Evolutionary conservation across 2,113 vertebrate genomes (phyloP), one percentile per base, ranked within the genome.

Genomic region (Galbula dea): DNA sequence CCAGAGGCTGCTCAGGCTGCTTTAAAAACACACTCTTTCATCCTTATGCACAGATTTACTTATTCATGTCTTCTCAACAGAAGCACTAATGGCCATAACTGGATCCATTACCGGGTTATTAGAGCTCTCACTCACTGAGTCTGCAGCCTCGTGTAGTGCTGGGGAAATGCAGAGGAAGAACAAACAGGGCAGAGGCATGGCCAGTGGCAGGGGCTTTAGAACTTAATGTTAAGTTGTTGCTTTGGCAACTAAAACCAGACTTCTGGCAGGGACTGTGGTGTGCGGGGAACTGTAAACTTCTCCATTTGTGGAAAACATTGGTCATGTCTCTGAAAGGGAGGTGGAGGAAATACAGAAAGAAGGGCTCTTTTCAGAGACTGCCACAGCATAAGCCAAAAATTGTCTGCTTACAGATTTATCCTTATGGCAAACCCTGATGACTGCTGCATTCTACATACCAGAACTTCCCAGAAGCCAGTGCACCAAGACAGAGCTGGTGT

Each of bases 221-320:
- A 86, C 91, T 65, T 59, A 3, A 46, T 89, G 71, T 89, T 67
- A 85, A 86, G 61, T 43, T 94, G 96, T 96, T 96, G 93, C 95
- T 96, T 79, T 79, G 43, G 93, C 87, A 95, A 95, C 93, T 75
- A 59, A 85, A 89, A 19, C 81, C 89, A 86, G 72, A 88, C 93
- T 88, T 94, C 83, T 95, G 95, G 94, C 91, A 91, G 61, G 76
- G 81, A 55, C 58, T 30, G 43, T 5, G 5, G 17, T 34, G 68
- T 89, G 85, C 72, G 85, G 90, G 93, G 80, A 94, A 82, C 80
- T 58, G 95, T 86, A 94, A 96, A 91, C 93, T 79, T 92, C 94
- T 95, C 94, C 86, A 26, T 89, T 95, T 84, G 93, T 88, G 96
- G 96, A 96, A 97, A 96, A 96, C 91, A 91, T 32, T 91, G 94